A percentile compares a stretch with the other conserved stretches of the same genome.
These are phyloP conservation scores for Takifugu rubripes DNA, from an alignment of 2,797 vertebrate species.

Conservation along the genomic window DNA sequence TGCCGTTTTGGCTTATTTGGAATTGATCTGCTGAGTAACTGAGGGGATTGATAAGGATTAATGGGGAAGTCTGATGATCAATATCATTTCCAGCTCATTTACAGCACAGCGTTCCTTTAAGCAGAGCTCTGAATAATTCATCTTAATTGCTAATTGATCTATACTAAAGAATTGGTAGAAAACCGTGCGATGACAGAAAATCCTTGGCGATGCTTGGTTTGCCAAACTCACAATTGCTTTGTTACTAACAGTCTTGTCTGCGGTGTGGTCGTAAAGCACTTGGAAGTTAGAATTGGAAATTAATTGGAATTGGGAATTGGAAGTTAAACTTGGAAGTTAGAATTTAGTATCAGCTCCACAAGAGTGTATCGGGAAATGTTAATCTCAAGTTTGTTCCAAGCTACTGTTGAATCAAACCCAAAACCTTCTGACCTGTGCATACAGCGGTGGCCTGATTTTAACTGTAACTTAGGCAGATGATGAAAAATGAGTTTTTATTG, in stretches of 20 bases:
- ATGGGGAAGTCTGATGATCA: conserved; percentile 40
- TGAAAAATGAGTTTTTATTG: no score
- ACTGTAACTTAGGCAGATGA: no score
- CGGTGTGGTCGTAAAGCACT: not conserved
- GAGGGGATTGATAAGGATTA: conserved; percentile 46
- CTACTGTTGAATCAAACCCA: no score
- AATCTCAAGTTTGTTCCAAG: no score
- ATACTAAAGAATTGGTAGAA: conserved; percentile 25
- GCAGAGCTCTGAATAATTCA: conserved; percentile 48
- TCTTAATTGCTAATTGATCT: conserved; percentile 51
- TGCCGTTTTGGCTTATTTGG: conserved; percentile 21
- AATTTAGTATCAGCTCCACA: no score
- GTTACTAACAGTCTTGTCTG: conserved; percentile 13
- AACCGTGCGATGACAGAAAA: conserved; percentile 28
- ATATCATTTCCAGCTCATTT: conserved; percentile 56
- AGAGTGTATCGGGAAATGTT: no score
- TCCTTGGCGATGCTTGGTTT: conserved; percentile 20
- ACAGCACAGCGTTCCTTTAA: conserved; percentile 39
- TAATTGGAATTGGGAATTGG: no score
- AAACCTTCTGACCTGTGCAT: no score
- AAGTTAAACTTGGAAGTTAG: no score
- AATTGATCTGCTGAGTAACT: conserved; percentile 49
- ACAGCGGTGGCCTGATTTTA: no score
- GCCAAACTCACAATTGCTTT: conserved; percentile 19
- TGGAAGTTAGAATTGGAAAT: no score